These are phyloP conservation scores for Alviniconcha strummeri DNA, from an alignment of 2,888 invertebrate species.

Conservation along the genomic window DNA sequence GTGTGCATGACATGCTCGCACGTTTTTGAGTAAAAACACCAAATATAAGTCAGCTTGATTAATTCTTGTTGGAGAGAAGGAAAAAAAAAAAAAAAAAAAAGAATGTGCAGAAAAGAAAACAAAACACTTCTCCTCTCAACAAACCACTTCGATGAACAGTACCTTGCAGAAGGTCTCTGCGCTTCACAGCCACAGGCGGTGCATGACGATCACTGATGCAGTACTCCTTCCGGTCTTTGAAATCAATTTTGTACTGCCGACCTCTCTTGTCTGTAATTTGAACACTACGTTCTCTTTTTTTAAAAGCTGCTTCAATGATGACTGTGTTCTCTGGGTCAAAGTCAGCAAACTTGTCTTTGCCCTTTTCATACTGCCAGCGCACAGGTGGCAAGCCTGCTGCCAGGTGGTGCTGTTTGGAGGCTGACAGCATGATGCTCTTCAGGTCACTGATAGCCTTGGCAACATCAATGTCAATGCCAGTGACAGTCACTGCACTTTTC, in stretches of 20 bases:
- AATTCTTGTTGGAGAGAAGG: too few species aligned
- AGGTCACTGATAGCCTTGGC: background rate
- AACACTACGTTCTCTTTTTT: constrained; percentile 15
- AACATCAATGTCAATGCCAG: constrained; percentile 21
- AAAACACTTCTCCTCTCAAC: too few species aligned
- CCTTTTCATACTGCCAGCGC: constrained; percentile 36
- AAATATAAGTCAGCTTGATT: too few species aligned
- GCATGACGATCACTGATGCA: background rate
- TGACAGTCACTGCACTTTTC: background rate
- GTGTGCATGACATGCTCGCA: too few species aligned
- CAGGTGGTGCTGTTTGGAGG: constrained; percentile 20
- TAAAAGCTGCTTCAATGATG: constrained; percentile 26
- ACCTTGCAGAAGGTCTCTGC: constrained; percentile 31
- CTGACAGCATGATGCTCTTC: constrained; percentile 20
- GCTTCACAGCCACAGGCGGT: constrained; percentile 18
- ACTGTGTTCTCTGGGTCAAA: constrained; percentile 32
- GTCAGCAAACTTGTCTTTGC: constrained; percentile 36
- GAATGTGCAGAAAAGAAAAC: too few species aligned
- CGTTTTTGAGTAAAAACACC: too few species aligned
- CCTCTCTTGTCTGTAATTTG: constrained; percentile 19
- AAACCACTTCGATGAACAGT: background rate
- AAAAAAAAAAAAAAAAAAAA: too few species aligned
- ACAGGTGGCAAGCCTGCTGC: constrained; percentile 30
- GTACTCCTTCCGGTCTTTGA: constrained; percentile 28
- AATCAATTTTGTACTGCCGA: constrained; percentile 21